phyloP scores from a whole-genome alignment of 1,140 invertebrate genomes.

The Sinonovacula constricta region DNA sequence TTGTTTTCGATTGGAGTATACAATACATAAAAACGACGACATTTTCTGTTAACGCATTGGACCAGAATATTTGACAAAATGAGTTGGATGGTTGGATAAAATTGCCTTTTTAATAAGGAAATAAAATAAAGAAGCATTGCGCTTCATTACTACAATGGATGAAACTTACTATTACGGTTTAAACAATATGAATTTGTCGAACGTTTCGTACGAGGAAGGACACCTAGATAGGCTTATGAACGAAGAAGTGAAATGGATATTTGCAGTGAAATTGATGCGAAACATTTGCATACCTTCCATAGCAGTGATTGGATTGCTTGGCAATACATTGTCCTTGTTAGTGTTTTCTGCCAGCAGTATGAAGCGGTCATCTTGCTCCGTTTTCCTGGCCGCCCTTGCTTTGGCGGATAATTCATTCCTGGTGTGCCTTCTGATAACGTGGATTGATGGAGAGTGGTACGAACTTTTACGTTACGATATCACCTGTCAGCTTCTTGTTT shows the following conservation, averaged over 20 bases:
- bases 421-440: conserved; percentile 13
- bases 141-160: too few species aligned
- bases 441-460: conserved; percentile 30
- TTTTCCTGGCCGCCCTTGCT: conserved; percentile 25
- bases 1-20: too few species aligned
- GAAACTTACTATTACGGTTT: too few species aligned
- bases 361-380: conserved; percentile 30
- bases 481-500: conserved; percentile 66
- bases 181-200: too few species aligned
- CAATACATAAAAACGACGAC: too few species aligned
- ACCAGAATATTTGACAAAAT: too few species aligned
- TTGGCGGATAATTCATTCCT: conserved; percentile 26
- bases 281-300: conserved; percentile 19
- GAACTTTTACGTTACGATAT: background rate
- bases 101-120: too few species aligned
- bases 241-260: background rate
- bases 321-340: conserved; percentile 27
- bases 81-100: too few species aligned
- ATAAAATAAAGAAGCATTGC: too few species aligned
- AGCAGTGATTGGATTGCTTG: conserved; percentile 3
- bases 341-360: conserved; percentile 30
- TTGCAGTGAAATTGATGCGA: conserved; percentile 19
- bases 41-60: too few species aligned
- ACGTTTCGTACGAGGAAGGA: too few species aligned
- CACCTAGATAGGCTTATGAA: background rate